Percentiles rank a stretch among this genome's conserved stretches.
Conservation (phyloP, 2,113 vertebrate genomes). For the Xenotilapia flavipinnis region DNA sequence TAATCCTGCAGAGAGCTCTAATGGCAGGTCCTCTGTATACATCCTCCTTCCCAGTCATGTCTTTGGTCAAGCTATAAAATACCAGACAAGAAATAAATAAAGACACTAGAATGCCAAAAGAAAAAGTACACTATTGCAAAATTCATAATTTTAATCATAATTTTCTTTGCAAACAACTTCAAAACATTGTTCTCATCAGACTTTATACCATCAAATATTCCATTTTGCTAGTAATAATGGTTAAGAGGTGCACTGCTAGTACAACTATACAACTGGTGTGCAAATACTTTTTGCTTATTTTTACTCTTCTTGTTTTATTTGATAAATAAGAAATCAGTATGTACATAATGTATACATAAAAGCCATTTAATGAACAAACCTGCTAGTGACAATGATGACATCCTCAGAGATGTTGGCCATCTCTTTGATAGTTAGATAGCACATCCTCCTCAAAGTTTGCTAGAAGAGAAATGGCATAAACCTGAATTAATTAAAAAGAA, state of each 20-base stretch:
- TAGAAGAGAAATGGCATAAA: constrained; percentile 35
- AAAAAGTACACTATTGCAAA: neutral
- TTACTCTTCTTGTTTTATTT: neutral
- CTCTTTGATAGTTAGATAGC: constrained; percentile 97
- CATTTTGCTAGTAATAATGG: neutral
- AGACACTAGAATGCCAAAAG: neutral
- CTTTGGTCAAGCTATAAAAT: constrained; percentile 86
- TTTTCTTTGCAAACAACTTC: neutral
- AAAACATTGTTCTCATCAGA: neutral
- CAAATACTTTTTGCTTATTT: neutral
- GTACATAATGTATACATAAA: neutral
- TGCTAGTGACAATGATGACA: constrained; percentile 99
- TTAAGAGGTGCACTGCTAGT: neutral
- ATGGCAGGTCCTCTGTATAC: constrained; percentile 93
- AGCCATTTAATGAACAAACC: constrained; percentile 64
- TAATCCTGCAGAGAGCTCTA: constrained; percentile 94
- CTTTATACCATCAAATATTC: neutral
- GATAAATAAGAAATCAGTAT: neutral
- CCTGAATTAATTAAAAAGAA: neutral
- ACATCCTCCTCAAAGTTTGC: constrained; percentile 97
- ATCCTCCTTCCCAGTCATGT: constrained; percentile 98
- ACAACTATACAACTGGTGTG: neutral
- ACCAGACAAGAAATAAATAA: neutral
- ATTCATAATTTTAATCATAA: too few relatives aligned
- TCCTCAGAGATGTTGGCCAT: constrained; percentile 99